phyloP scores from a whole-genome alignment of 2,797 vertebrate genomes.

The Sebastes variabilis region DNA sequence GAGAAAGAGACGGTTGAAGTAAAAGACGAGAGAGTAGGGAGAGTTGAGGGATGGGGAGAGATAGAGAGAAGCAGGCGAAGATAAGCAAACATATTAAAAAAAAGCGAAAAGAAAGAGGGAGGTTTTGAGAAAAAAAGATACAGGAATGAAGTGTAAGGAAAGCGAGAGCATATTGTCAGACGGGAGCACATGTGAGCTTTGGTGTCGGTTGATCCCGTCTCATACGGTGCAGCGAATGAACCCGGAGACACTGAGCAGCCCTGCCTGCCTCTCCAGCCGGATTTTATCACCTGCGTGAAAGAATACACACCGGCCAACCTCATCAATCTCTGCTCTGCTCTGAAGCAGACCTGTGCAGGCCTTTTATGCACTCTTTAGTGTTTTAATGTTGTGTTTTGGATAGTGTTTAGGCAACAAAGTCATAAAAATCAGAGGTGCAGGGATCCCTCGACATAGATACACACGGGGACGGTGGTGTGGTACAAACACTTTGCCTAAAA shows the following conservation, averaged over 20 bases:
- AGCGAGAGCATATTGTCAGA: slow-evolving; percentile 46
- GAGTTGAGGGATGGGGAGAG: neutral
- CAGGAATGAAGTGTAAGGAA: slow-evolving; percentile 16
- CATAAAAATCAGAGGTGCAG: neutral
- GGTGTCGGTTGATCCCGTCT: slow-evolving; percentile 53
- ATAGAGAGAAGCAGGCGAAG: slow-evolving; percentile 19
- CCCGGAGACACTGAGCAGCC: slow-evolving; percentile 47
- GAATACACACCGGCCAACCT: slow-evolving; percentile 52
- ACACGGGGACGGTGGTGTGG: neutral
- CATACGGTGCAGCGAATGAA: slow-evolving; percentile 48
- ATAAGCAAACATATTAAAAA: slow-evolving; percentile 2
- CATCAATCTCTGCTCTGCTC: slow-evolving; percentile 53
- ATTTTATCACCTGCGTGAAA: slow-evolving; percentile 75
- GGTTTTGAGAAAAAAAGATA: slow-evolving; percentile 6
- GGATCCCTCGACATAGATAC: neutral
- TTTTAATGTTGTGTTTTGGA: neutral
- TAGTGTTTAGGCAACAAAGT: slow-evolving; percentile 17
- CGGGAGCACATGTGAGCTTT: slow-evolving; percentile 46
- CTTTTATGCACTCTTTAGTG: slow-evolving; percentile 22
- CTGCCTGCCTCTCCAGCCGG: slow-evolving; percentile 42
- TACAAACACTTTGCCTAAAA: neutral
- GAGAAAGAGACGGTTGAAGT: slow-evolving; percentile 36
- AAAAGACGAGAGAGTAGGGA: slow-evolving; percentile 12
- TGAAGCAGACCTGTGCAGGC: slow-evolving; percentile 2
- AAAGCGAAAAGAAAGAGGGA: neutral